Evolutionary conservation across 2,113 vertebrate genomes (phyloP).

Genomic region (Fulica atra): DNA sequence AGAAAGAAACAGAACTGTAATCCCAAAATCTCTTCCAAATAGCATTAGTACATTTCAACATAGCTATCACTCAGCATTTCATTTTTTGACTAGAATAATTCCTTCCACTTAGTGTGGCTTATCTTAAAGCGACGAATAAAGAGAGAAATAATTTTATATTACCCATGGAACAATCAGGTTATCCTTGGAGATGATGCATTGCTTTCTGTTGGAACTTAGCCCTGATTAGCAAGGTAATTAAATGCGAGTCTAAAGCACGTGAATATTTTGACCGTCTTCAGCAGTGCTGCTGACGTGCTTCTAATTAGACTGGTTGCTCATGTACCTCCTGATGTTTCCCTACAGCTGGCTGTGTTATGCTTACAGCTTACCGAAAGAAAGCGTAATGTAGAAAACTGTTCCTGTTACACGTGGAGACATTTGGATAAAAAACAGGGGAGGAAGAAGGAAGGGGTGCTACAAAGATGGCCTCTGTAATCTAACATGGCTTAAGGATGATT

Average conservation of each 20-base stretch:
- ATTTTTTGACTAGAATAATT: constrained; percentile 21
- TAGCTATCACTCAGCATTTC: constrained; percentile 42
- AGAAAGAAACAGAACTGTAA: constrained; percentile 23
- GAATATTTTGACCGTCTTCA: neutral
- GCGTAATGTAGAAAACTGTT: neutral
- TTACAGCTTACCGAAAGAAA: neutral
- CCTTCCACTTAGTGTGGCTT: neutral
- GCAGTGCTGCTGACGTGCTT: neutral
- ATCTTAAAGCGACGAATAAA: constrained; percentile 1
- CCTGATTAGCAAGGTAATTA: neutral
- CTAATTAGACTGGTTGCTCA: neutral
- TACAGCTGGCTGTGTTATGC: neutral
- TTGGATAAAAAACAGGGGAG: neutral
- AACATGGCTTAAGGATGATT: neutral
- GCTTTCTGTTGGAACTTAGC: neutral
- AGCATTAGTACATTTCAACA: constrained; percentile 42
- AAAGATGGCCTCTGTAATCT: rapidly evolving
- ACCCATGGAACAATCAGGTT: neutral
- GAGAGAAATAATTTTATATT: neutral
- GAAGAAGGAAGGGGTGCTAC: neutral
- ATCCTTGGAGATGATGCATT: neutral
- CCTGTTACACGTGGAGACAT: neutral
- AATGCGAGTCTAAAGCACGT: neutral
- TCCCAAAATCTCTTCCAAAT: constrained; percentile 40
- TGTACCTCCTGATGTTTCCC: neutral